phyloP scores from a whole-genome alignment of 1,140 invertebrate species.

The Parasteatoda tepidariorum region DNA sequence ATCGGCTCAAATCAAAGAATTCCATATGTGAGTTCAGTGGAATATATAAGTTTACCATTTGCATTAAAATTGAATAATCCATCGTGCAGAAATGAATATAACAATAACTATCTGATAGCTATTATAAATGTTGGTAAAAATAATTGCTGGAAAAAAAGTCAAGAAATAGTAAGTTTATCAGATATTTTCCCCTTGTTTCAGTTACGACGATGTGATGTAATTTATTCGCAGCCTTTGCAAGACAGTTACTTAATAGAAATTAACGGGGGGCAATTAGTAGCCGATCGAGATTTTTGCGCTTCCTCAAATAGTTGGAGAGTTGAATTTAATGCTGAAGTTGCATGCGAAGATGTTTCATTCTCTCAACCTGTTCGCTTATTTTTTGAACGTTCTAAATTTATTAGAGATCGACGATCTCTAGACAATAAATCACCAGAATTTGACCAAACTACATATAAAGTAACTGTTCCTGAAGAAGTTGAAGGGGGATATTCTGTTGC shows the following conservation, averaged over 20 bases:
- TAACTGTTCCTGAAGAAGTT: constrained; percentile 89
- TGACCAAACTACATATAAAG: constrained; percentile 84
- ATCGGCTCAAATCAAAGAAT: neutral
- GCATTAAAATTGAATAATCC: neutral
- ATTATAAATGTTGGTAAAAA: constrained; percentile 1
- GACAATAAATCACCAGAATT: constrained; percentile 75
- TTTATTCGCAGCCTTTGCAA: constrained; percentile 18
- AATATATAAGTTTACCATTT: constrained; percentile 34
- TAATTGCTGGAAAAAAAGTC: constrained; percentile 44
- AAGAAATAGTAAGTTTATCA: constrained; percentile 24
- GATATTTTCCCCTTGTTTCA: constrained; percentile 20
- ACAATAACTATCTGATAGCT: neutral
- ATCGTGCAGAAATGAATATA: neutral
- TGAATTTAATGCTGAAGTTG: neutral
- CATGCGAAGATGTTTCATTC: constrained; percentile 1
- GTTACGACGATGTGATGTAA: constrained; percentile 21
- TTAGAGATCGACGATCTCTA: constrained; percentile 7
- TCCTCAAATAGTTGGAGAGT: neutral
- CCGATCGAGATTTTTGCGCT: constrained; percentile 19
- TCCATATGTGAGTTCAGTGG: neutral
- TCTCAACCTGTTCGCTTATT: constrained; percentile 17
- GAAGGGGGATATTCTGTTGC: constrained; percentile 82
- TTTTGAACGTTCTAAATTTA: neutral
- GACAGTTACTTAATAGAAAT: constrained; percentile 23
- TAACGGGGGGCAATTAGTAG: constrained; percentile 39